Base-by-base conservation (phyloP, 1,140 invertebrate species). In the Drosophila paulistorum region DNA sequence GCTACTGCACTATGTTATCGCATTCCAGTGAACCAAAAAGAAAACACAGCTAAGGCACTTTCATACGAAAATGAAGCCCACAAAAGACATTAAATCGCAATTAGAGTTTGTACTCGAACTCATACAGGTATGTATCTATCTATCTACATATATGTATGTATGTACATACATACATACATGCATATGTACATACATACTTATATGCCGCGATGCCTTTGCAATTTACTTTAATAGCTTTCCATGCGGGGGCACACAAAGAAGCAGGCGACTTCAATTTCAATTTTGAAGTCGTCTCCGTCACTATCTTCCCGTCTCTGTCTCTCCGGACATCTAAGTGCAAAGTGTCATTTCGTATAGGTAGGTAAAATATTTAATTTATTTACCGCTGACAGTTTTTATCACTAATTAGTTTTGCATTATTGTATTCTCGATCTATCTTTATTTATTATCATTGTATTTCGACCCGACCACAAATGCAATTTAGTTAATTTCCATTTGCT, bases 191-290 rank as follows among this genome's bases (percentile, higher is more conserved):
- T 23, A 48, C 45, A 51, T 51, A 51, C 9, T 11, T 51, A 51
- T 51, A 23, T 51, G 45, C 45, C 45, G 30, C 72, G 9, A 26
- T 26, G 59, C 59, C 59, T 65, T 74, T 86, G 83, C 83, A 87
- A 87, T 87, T 87, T 87, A 80, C 83, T 87, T 87, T 87, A 87
- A 87, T 87, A 87, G 83, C 83, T 87, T 86, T 79, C 79, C 66
- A 86, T 87, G 79, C 78, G 86, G 55, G 59, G 58, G 69, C 64
- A 65, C 69, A 66, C 64, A 71, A 71, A 60, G 37, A 37, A 63
- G 55, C 39, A 26, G 57, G 57, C 57, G 70, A 57, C 45, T 51
- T 20, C 45, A 51, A 23, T 20, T 51, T 20, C 45, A 51, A 23
- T 20, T 9, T 17, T 9, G 45, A 2, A 7, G 39, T 51, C 74